These are phyloP conservation scores for Drosophila orena DNA, from an alignment of 1,140 invertebrate genomes.

Conservation along the genomic window DNA sequence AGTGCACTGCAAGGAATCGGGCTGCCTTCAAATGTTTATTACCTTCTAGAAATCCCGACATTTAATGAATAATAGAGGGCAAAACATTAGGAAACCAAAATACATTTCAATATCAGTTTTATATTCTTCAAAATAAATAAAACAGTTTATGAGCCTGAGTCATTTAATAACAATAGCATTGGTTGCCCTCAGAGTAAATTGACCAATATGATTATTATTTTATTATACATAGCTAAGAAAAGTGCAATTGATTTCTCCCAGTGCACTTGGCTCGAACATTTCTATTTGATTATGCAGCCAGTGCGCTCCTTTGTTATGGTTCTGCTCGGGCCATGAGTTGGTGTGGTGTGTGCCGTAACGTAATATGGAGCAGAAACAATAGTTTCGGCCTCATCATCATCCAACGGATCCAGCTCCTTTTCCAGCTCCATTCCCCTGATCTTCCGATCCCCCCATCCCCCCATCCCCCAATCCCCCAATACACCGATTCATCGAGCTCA, in stretches of 20 bases:
- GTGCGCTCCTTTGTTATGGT: slow-evolving; percentile 40
- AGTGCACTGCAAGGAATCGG: slow-evolving; percentile 11
- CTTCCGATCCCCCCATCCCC: background rate
- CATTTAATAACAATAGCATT: too few species aligned
- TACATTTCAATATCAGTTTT: too few species aligned
- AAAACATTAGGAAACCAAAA: too few species aligned
- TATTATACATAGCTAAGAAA: too few species aligned
- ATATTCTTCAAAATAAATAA: too few species aligned
- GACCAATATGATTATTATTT: background rate
- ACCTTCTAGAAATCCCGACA: too few species aligned
- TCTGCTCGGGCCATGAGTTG: slow-evolving; percentile 22
- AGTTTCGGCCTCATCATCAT: slow-evolving; percentile 57
- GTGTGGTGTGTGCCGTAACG: slow-evolving; percentile 70
- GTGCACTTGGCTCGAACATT: slow-evolving; percentile 41
- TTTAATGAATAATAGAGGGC: too few species aligned
- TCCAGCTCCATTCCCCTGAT: slow-evolving; percentile 1
- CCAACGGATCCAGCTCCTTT: slow-evolving; percentile 11
- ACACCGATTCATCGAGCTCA: slow-evolving; percentile 5
- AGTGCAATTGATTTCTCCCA: background rate
- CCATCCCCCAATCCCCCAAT: background rate
- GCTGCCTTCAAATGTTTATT: too few species aligned
- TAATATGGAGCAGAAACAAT: slow-evolving; percentile 75
- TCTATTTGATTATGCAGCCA: slow-evolving; percentile 79
- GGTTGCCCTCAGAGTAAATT: too few species aligned
- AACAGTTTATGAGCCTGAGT: too few species aligned